Evolutionary conservation across 1,140 invertebrate genomes (phyloP), one percentile per base, ranked within the genome.

Genomic region (Pseudomyrmex dendroicus): DNA sequence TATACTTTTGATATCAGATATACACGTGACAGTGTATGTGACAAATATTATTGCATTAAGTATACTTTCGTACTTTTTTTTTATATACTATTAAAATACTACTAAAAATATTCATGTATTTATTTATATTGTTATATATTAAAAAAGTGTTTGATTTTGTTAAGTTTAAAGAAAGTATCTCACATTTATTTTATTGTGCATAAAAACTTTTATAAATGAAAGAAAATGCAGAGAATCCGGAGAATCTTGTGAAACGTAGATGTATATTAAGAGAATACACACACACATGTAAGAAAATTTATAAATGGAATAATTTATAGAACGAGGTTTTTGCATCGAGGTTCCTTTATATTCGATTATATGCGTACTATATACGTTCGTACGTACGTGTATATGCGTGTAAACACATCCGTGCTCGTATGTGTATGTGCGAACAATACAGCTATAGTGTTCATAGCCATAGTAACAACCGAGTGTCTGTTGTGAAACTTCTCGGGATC

Each of bases 251-350:
- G 25, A 54, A 61, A 10, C 20, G 13, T 10, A 46, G 63, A 54
- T 48, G 35, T 59, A 54, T 20, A 35, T 70, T 8, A 48, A 80
- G 59, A 9, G 15, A 12, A 72, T 63, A 4, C 22, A 46, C 59
- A 57, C 46, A 54, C 15, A 4, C 72, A n/a, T n/a, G 44, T 68
- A 10, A 78, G 8, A 68, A 70, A 80, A 52, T 59, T 80, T 70
- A 48, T 59, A 17, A 78, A 70, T 70, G 70, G 76, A 17, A 72
- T 70, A 35, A 57, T 68, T 78, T 20, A 70, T 68, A 59, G 70
- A 80, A 80, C 35, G 12, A 7, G 35, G 4, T 0, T 35, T 80
- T 80, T 80, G 66, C 70, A 72, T 56, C 54, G 20, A 72, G 67
- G 44, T 80, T 80, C 66, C 64, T 80, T 80, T 61, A 80, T 35